Conservation (phyloP, 2,888 invertebrate species). For the Mystacides longicornis region DNA sequence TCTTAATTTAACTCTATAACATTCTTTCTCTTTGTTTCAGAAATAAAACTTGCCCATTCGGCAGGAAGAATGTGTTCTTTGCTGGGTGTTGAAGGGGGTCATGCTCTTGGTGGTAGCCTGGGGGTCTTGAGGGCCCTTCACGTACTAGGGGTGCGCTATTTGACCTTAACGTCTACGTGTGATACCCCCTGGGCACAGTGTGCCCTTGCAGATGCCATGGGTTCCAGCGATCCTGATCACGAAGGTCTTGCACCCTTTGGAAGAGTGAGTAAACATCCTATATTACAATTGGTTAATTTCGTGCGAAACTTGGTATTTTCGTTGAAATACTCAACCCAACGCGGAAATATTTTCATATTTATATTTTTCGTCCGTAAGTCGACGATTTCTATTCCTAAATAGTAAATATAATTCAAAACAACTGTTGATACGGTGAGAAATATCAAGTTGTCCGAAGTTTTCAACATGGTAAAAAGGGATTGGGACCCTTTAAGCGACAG, state of each 20-base stretch:
- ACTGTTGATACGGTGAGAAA: too few relatives aligned
- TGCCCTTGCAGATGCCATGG: slow-evolving; percentile 48
- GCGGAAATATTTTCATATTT: too few relatives aligned
- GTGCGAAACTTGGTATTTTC: too few relatives aligned
- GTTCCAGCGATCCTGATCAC: slow-evolving; percentile 34
- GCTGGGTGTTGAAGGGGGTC: slow-evolving; percentile 69
- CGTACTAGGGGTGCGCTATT: slow-evolving; percentile 65
- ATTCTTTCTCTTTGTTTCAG: slow-evolving; percentile 36
- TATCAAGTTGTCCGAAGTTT: too few relatives aligned
- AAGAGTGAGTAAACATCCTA: slow-evolving; percentile 42
- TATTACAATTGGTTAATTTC: too few relatives aligned
- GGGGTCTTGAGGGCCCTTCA: slow-evolving; percentile 63
- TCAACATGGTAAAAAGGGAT: too few relatives aligned
- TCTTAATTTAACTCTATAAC: too few relatives aligned
- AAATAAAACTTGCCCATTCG: slow-evolving; percentile 58
- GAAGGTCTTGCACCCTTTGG: slow-evolving; percentile 54
- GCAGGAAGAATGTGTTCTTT: slow-evolving; percentile 60
- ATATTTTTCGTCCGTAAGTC: too few relatives aligned
- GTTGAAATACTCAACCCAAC: too few relatives aligned
- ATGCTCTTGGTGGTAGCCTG: slow-evolving; percentile 63
- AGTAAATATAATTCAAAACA: too few relatives aligned
- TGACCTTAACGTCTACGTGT: slow-evolving; percentile 69
- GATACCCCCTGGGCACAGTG: slow-evolving; percentile 71
- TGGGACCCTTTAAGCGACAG: too few relatives aligned
- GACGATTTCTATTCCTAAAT: too few relatives aligned